Evolutionary conservation across 2,113 vertebrate genomes (phyloP), one percentile per base, ranked within the genome.

Genomic region (Tichodroma muraria): DNA sequence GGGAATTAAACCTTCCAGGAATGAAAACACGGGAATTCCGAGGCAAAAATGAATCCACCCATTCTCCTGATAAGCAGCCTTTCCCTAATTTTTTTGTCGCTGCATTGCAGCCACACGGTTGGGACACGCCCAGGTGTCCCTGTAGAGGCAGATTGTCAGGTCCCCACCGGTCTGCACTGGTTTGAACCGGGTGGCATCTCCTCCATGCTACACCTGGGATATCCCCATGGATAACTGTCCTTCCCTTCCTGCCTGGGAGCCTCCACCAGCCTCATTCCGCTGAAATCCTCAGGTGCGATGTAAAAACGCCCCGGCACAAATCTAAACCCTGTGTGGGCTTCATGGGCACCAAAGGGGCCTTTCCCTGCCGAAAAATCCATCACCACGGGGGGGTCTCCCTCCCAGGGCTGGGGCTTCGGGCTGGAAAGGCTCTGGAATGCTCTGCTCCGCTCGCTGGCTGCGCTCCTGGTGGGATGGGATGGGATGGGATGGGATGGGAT

Each of bases 321-420:
- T 31, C 72, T 37, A 44, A 95, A 68, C 70, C 47, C 35, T 8
- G 21, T 24, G 38, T 42, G 80, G 68, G 35, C 50, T 52, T 69
- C 68, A 35, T 22, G 85, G 80, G 60, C 28, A 8, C 85, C 16
- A 3, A 73, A 82, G 63, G 83, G 72, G 30, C 59, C 24, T 85
- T 88, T 93, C 63, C 57, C 68, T 83, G 57, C 13, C 4, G 2
- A 8, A 4, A 63, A 83, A 71, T 89, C 84, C 84, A 80, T 80
- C 95, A 13, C n/a, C 1, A 0, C 0, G 22, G 2, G 1, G 31
- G 54, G 5, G n/a, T 24, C 78, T 15, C 23, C 2, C 54, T 65
- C 27, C 15, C 18, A 47, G 38, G 45, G 38, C 11, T 57, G 80
- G 42, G n/a, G 28, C 20, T 80, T 59, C 4, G 16, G 56, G 54